Conservation (phyloP, 2,113 vertebrate species). For the Platysteira castanea region DNA sequence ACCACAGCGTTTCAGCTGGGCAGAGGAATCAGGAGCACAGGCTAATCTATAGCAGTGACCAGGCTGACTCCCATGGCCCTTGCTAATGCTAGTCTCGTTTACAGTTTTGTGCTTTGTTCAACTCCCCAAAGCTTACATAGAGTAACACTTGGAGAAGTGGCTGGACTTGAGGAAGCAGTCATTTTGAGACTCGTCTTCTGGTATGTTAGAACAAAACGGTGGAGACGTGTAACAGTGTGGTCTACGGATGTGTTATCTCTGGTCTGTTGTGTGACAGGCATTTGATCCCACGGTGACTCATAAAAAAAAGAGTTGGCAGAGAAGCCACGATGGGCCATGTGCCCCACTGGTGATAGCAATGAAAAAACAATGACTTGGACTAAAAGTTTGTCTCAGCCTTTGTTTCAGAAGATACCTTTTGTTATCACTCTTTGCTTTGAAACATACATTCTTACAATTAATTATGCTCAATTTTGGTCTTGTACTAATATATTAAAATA, state of each 20-base stretch:
- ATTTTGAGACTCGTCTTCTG: background rate
- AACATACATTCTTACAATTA: background rate
- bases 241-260: constrained; percentile 14
- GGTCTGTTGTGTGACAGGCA: constrained; percentile 37
- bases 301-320: constrained; percentile 22
- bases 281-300: constrained; percentile 49
- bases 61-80: background rate
- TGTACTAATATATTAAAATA: background rate
- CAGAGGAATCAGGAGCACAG: background rate
- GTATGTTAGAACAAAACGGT: background rate
- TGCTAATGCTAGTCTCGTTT: background rate
- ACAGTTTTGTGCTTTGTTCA: background rate
- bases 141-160: background rate
- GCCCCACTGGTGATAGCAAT: constrained; percentile 33
- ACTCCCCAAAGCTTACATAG: background rate
- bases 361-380: constrained; percentile 52
- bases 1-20: background rate
- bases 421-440: constrained; percentile 16
- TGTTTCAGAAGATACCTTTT: constrained; percentile 47
- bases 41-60: background rate
- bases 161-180: background rate
- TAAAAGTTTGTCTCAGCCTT: constrained; percentile 27
- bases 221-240: background rate
- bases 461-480: background rate
- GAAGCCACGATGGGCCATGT: constrained; percentile 5